Conservation (phyloP, 2,888 invertebrate species). For the Notodromas monacha region DNA sequence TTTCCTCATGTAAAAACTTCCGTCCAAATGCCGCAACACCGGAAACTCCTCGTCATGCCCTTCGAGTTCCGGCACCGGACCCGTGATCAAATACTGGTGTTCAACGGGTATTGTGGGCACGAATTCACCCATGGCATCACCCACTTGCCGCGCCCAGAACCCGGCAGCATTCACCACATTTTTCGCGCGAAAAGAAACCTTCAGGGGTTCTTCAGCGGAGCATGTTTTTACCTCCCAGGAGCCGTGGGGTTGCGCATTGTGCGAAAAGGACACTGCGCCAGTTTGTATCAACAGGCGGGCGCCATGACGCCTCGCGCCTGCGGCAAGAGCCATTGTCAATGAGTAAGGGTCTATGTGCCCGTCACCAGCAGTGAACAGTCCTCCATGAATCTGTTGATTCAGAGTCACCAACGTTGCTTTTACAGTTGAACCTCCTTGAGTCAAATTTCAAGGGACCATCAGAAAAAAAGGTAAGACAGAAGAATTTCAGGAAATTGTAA, state of each 20-base stretch:
- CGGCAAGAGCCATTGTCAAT: slow-evolving; percentile 16
- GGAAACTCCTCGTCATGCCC: slow-evolving; percentile 14
- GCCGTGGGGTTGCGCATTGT: slow-evolving; percentile 13
- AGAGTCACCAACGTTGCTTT: too few species aligned
- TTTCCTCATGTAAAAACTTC: slow-evolving; percentile 17
- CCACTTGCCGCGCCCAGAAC: slow-evolving; percentile 19
- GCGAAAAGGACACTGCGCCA: slow-evolving; percentile 12
- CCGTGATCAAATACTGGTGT: slow-evolving; percentile 18
- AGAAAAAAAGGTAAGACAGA: too few species aligned
- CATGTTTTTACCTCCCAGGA: slow-evolving; percentile 14
- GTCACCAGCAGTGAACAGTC: slow-evolving; percentile 17
- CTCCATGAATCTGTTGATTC: slow-evolving; percentile 15
- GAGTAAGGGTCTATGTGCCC: slow-evolving; percentile 18
- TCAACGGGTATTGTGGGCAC: slow-evolving; percentile 18
- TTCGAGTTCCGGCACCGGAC: slow-evolving; percentile 13
- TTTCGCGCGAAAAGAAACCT: slow-evolving; percentile 14
- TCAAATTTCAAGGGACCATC: too few species aligned
- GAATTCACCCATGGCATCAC: slow-evolving; percentile 14
- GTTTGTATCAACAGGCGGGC: slow-evolving; percentile 13
- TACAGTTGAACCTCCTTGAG: too few species aligned
- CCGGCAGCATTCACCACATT: slow-evolving; percentile 18
- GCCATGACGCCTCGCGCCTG: slow-evolving; percentile 16
- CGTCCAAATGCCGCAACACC: slow-evolving; percentile 18
- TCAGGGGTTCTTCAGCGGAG: too few species aligned
- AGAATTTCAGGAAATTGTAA: too few species aligned